phyloP scores from a whole-genome alignment of 2,797 vertebrate genomes.

The Nyctibius grandis region DNA sequence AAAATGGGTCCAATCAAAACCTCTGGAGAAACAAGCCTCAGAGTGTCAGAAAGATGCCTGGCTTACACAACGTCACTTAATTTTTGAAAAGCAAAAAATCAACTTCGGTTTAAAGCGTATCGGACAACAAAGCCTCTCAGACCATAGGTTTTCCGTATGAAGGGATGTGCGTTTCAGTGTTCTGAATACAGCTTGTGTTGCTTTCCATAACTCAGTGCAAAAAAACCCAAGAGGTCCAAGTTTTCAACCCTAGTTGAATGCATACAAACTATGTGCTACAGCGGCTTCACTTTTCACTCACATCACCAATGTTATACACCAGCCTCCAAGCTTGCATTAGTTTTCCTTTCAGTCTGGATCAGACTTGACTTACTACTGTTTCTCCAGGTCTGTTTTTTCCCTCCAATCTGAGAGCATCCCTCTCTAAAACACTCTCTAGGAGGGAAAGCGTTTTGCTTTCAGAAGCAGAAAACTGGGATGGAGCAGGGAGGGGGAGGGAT shows the following conservation, averaged over 20 bases:
- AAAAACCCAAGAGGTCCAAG: neutral
- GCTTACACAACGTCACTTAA: neutral
- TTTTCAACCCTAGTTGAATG: neutral
- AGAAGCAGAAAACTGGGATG: neutral
- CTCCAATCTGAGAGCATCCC: accelerated
- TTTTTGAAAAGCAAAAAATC: neutral
- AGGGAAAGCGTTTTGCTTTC: neutral
- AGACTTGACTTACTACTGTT: neutral
- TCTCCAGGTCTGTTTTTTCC: neutral
- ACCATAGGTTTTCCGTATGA: neutral
- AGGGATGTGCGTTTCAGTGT: neutral
- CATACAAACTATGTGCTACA: neutral
- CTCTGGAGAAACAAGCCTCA: neutral
- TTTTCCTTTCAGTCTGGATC: neutral
- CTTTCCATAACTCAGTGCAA: neutral
- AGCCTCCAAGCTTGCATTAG: neutral
- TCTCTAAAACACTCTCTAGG: neutral
- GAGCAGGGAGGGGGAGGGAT: neutral
- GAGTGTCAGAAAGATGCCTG: neutral
- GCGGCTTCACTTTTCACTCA: accelerated
- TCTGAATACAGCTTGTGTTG: neutral
- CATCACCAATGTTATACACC: neutral
- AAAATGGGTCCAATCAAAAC: neutral
- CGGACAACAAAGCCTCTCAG: neutral
- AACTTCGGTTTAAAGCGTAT: neutral